Base-by-base conservation (phyloP, 2,797 vertebrate genomes). In the Sebastes itinus region DNA sequence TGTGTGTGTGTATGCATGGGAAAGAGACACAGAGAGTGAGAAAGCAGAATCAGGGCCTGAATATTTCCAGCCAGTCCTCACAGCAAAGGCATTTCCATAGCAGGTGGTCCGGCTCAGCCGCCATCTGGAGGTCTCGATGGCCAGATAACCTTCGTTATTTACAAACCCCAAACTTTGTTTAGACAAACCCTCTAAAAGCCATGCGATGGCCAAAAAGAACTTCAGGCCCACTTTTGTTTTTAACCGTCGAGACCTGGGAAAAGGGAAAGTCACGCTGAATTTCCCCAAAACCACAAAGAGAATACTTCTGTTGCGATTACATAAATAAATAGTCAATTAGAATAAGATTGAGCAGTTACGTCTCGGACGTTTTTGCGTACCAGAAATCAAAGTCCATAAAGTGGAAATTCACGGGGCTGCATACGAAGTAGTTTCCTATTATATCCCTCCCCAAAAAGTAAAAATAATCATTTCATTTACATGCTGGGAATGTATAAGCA, bases 141-240 rank as follows among this genome's bases (percentile, higher is more conserved):
- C 90, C 92, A 93, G 95, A 96, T 96, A 96, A 95, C 94, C 94
- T 94, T 91, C 22, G 80, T 90, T 95, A 94, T 95, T 95, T 95
- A 95, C 95, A 94, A 95, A 95, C 87, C 93, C 88, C 78, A 89
- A 93, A 95, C 95, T 94, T 88, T 95, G 95, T 96, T 96, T 96
- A 93, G 92, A 95, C 91, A 95, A 94, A 94, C 84, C 92, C 93
- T 94, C 89, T 94, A 95, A 95, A 95, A 95, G 91, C 93, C 77
- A 69, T 70, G 81, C 20, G 69, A 89, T 62, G 86, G 94, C 94
- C 94, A 93, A 94, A 88, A 94, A 84, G 90, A 94, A 93, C 89
- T 79, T 75, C 62, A 78, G 78, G 27, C 89, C 88, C 65, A 84
- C 91, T 93, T 91, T 91, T 92, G 91, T 88, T 94, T 92, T 90